Evolutionary conservation across 37 sponge, comb jelly and placozoan genomes (phyloP), one percentile per base, ranked within the genome.

Genomic region (Diacarnus erythraeanus): DNA sequence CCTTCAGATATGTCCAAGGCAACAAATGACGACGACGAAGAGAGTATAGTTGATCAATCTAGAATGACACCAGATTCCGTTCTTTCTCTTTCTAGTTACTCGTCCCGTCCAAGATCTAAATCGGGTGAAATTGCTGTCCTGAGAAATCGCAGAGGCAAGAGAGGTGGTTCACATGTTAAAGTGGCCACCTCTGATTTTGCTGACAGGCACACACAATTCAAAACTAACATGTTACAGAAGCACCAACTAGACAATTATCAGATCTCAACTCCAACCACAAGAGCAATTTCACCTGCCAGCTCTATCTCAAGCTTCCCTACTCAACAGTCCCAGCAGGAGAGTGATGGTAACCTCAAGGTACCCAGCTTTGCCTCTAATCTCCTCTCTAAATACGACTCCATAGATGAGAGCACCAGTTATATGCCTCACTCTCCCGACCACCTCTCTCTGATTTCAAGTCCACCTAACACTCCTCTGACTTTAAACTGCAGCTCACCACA

Each of bases 131-230:
- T 30, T 35, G 64, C 63, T 2, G 63, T 82, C 35, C 36, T 82
- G 43, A 71, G 82, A 27, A 72, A 59, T 25, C 43, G 78, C 6
- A 58, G 60, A 23, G 75, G 83, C 26, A 74, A 58, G 30, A 38
- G 86, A 18, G 89, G 89, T 3, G 93, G 93, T 0, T 92, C 93
- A 2, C 63, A 63, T 17, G 77, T 77, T 78, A 78, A 59, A 43
- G 84, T 80, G 0, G 72, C 78, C 61, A 92, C 93, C 0, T 92
- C 93, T 0, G 81, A 84, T 3, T 88, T 84, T 73, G 89, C 86
- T 30, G 80, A 84, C 40, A 59, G 87, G 6, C 59, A 74, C 56
- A 64, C 78, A 0, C 82, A 77, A 64, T 86, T 72, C 61, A 91
- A 86, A 61, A 71, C 75, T 41, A 80, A 74, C 64, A 83, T 83